These are phyloP conservation scores for Archips xylosteana DNA, from an alignment of 2,888 invertebrate species.

Conservation along the genomic window DNA sequence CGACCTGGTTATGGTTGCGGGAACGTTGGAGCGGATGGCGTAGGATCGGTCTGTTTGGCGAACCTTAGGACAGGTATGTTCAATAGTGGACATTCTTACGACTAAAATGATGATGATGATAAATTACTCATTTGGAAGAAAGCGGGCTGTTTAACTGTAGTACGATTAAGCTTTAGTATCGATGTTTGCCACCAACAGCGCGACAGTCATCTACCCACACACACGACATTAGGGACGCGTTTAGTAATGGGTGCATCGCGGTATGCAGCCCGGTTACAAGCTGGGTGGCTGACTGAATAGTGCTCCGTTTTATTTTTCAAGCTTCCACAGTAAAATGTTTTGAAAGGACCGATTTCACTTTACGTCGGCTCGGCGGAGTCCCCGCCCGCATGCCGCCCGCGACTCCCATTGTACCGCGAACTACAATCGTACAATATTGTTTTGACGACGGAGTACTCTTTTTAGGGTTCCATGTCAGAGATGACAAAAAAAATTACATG, in stretches of 20 bases:
- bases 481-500: too few species aligned
- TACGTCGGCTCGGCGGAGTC: constrained; percentile 59
- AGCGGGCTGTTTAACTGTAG: neutral
- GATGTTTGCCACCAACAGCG: neutral
- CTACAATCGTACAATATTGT: constrained; percentile 83
- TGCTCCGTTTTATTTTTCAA: constrained; percentile 77
- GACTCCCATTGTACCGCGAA: constrained; percentile 75
- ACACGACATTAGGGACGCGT: constrained; percentile 25
- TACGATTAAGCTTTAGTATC: neutral
- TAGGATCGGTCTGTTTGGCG: too few species aligned
- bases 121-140: too few species aligned
- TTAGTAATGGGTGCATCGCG: constrained; percentile 26
- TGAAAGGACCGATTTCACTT: constrained; percentile 84
- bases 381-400: constrained; percentile 69
- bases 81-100: too few species aligned
- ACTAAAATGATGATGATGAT: too few species aligned
- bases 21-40: too few species aligned
- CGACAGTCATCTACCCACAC: neutral
- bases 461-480: constrained; percentile 41
- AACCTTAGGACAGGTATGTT: too few species aligned
- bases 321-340: constrained; percentile 79
- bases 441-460: constrained; percentile 72
- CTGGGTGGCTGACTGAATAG: constrained; percentile 72
- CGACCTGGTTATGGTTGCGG: too few species aligned
- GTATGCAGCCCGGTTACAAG: constrained; percentile 54